phyloP scores from a whole-genome alignment of 2,797 vertebrate genomes.

The Chloroceryle inda region DNA sequence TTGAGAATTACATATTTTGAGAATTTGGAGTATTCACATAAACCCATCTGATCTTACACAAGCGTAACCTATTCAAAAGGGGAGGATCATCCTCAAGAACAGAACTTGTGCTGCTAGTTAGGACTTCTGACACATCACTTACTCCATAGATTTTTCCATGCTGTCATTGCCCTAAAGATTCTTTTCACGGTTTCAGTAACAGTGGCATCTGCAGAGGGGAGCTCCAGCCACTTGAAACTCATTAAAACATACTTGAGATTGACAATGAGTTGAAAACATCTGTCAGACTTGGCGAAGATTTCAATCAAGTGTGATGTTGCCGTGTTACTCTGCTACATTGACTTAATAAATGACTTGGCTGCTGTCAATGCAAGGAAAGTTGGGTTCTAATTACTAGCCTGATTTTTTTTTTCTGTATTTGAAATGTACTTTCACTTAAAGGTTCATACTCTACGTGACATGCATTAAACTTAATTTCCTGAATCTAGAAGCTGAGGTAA shows the following conservation, averaged over 20 bases:
- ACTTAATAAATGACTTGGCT: slow-evolving; percentile 83
- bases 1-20: background rate
- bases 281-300: slow-evolving; percentile 83
- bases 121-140: slow-evolving; percentile 41
- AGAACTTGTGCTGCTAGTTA: background rate
- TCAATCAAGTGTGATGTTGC: slow-evolving; percentile 82
- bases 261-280: slow-evolving; percentile 83
- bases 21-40: background rate
- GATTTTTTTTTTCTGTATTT: slow-evolving; percentile 31
- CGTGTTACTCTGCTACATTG: slow-evolving; percentile 75
- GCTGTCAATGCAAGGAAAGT: slow-evolving; percentile 68
- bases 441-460: slow-evolving; percentile 11
- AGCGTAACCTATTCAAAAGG: background rate
- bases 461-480: slow-evolving; percentile 43
- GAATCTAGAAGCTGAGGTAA: slow-evolving; percentile 9
- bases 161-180: slow-evolving; percentile 70
- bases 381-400: slow-evolving; percentile 77
- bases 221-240: slow-evolving; percentile 81
- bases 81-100: background rate
- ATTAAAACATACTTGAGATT: slow-evolving; percentile 83
- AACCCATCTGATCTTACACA: slow-evolving; percentile 23
- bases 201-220: slow-evolving; percentile 74
- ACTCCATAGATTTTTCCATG: slow-evolving; percentile 60
- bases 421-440: slow-evolving; percentile 61
- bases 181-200: slow-evolving; percentile 66